Evolutionary conservation across 2,888 invertebrate species (phyloP).

Genomic region (Allacma fusca): DNA sequence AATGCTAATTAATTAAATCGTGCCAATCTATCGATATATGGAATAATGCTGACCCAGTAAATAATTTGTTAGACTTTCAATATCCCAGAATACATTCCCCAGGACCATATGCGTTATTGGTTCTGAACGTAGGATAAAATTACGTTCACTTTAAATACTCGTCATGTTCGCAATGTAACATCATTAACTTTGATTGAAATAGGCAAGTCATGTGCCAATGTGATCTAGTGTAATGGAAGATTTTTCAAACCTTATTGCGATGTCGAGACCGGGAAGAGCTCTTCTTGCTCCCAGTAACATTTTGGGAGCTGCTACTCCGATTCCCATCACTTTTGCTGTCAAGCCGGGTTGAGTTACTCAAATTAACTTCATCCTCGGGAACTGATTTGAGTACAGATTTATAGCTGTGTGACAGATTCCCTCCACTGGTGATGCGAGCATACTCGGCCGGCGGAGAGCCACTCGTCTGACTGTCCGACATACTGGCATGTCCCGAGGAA

Average conservation of each 20-base stretch:
- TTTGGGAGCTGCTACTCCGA: constrained; percentile 51
- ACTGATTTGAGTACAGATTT: constrained; percentile 69
- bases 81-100: too few species aligned
- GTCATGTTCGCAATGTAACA: too few species aligned
- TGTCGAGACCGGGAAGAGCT: constrained; percentile 57
- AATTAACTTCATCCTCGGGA: constrained; percentile 68
- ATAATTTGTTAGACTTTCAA: too few species aligned
- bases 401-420: constrained; percentile 68
- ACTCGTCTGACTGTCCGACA: constrained; percentile 84
- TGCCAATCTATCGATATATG: too few species aligned
- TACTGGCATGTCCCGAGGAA: constrained; percentile 91
- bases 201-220: too few species aligned
- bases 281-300: constrained; percentile 52
- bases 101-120: too few species aligned
- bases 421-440: constrained; percentile 63
- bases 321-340: constrained; percentile 43
- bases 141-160: too few species aligned
- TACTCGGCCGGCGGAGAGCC: constrained; percentile 64
- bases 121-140: too few species aligned
- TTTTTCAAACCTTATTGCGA: constrained; percentile 52
- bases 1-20: too few species aligned
- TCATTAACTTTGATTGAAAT: too few species aligned
- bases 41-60: too few species aligned
- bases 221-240: constrained; percentile 19
- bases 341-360: constrained; percentile 40